phyloP scores from a whole-genome alignment of 53 echinoderm and acorn worm genomes.

The Temnopleurus reevesii region DNA sequence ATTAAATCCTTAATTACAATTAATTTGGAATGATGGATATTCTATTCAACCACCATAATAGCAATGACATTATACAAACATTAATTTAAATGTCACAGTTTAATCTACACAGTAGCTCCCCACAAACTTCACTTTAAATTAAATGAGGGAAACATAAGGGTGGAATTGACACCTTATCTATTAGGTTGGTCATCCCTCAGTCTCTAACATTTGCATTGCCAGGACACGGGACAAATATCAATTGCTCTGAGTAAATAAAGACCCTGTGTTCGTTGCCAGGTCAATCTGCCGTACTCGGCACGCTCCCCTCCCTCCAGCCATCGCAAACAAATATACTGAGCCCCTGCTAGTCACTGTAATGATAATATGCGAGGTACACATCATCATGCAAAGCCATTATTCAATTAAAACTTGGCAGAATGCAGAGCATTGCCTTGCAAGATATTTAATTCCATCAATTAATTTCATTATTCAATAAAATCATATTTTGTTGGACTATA shows the following conservation, averaged over 20 bases:
- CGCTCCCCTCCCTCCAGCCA: background rate
- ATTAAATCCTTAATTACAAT: no score
- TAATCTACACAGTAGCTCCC: no score
- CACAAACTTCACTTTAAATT: no score
- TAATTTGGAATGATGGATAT: no score
- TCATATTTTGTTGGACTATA: no score
- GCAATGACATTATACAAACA: no score
- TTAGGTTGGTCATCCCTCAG: background rate
- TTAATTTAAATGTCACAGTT: no score
- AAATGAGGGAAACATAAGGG: no score
- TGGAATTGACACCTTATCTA: background rate
- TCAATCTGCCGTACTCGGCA: background rate
- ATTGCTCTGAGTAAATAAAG: slow-evolving; percentile 20
- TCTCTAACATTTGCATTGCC: background rate
- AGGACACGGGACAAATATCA: background rate
- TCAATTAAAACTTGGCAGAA: slow-evolving; percentile 32
- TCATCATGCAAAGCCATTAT: slow-evolving; percentile 35
- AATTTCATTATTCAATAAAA: no score
- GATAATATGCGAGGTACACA: background rate
- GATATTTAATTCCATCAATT: no score
- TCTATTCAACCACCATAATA: no score
- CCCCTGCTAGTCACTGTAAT: background rate
- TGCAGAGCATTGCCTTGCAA: no score
- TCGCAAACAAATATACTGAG: background rate
- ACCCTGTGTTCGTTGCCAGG: background rate